Evolutionary conservation across 2,113 vertebrate species (phyloP), one percentile per base, ranked within the genome.

Genomic region (Addax nasomaculatus): DNA sequence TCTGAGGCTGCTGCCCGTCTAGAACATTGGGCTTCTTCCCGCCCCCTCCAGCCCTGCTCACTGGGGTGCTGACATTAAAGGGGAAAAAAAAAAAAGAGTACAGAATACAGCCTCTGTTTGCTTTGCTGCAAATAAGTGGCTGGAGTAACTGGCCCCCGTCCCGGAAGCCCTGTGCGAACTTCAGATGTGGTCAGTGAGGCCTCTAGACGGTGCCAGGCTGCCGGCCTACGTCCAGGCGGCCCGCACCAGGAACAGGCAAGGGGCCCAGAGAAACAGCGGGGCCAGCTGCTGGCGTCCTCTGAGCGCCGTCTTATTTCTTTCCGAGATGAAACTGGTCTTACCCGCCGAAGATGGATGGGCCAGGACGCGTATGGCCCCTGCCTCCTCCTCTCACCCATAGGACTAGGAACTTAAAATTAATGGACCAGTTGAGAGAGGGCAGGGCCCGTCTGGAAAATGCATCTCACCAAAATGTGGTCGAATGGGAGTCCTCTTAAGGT

Each of bases 51-150:
- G 15, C 87, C n/a, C 85, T 81, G 49, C 89, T 53, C 64, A 85
- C 87, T 84, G 67, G 95, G 95, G 85, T 90, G 88, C 96, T 97
- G 94, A 96, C 89, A 79, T 93, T 98, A 73, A 73, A 73, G 67
- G 67, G 11, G 10, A 1, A 5, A 6, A 73, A 36, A 67, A 3
- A 83, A 93, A 95, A 95, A 81, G 84, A 98, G 92, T 39, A 89
- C 81, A 92, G 94, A 97, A 90, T 73, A 90, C 86, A 43, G 67
- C 89, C 97, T 98, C 94, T 98, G 92, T 97, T 97, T 98, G 97
- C 92, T 97, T 98, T 98, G 16, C 95, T 97, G 36, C 80, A 96
- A 96, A 57, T 96, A 90, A 93, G 93, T 95, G 94, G 91, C 93
- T 12, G 23, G 39, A n/a, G 76, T 51, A 73, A 81, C 90, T 98